phyloP scores from a whole-genome alignment of 2,888 invertebrate species.

The Orthosia cruda region DNA sequence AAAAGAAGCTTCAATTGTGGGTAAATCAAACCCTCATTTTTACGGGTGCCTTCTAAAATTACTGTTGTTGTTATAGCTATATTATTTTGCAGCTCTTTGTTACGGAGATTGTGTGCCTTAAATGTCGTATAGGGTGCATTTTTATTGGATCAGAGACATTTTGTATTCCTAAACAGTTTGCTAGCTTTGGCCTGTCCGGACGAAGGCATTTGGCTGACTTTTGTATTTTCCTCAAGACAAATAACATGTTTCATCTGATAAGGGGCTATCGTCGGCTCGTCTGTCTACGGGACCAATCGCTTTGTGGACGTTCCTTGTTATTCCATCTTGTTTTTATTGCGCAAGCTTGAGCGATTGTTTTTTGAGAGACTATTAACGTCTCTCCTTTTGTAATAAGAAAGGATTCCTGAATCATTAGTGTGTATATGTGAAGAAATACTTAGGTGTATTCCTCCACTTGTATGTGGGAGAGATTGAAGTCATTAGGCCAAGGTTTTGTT shows the following conservation, averaged over 20 bases:
- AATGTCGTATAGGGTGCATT: constrained; percentile 74
- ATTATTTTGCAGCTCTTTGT: constrained; percentile 60
- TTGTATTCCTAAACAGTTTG: constrained; percentile 79
- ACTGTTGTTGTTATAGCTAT: constrained; percentile 42
- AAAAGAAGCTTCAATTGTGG: constrained; percentile 33
- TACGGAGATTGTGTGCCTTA: constrained; percentile 71
- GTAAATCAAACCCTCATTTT: constrained; percentile 58
- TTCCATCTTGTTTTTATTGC: constrained; percentile 84
- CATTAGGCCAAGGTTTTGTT: not conserved
- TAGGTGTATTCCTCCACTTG: not conserved
- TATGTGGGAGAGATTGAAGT: constrained; percentile 2
- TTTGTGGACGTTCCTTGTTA: constrained; percentile 82
- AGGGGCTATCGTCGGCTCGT: constrained; percentile 88
- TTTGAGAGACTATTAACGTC: constrained; percentile 71
- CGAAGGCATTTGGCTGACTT: constrained; percentile 84
- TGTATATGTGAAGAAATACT: constrained; percentile 35
- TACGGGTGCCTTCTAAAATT: constrained; percentile 54
- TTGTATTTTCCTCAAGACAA: constrained; percentile 85
- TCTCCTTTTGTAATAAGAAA: constrained; percentile 58
- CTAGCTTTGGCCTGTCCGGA: constrained; percentile 80
- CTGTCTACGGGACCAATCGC: constrained; percentile 86
- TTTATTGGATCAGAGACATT: constrained; percentile 76
- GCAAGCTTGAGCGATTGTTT: constrained; percentile 73
- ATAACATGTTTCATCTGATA: constrained; percentile 90
- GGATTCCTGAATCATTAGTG: constrained; percentile 51